A percentile compares a stretch with the other conserved stretches of the same genome.
phyloP scores from a whole-genome alignment of 2,888 invertebrate genomes.

The Mythimna ferrago region DNA sequence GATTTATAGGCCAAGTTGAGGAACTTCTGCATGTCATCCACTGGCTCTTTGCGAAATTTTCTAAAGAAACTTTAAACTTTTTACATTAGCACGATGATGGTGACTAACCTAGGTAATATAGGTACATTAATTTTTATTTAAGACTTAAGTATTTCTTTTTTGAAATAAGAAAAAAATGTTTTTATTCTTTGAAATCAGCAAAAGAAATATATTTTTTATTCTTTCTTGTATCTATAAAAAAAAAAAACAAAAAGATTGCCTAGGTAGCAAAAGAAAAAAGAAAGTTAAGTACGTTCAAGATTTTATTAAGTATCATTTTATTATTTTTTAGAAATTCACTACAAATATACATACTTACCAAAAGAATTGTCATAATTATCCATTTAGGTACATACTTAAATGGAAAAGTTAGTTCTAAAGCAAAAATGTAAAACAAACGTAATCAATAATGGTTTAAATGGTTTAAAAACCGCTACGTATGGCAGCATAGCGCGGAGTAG shows the following conservation, averaged over 20 bases:
- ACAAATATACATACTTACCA: background rate
- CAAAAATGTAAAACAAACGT: conserved; percentile 26
- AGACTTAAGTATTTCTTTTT: conserved; percentile 29
- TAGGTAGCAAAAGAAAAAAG: background rate
- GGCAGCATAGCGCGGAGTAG: conserved; percentile 59
- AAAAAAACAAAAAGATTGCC: background rate
- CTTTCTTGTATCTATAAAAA: background rate
- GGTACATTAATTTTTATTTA: conserved; percentile 51
- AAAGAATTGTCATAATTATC: background rate
- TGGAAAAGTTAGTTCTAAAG: background rate
- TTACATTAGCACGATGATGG: conserved; percentile 83
- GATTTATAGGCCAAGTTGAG: conserved; percentile 88
- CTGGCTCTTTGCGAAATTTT: conserved; percentile 83
- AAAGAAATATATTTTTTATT: background rate
- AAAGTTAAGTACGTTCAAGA: background rate
- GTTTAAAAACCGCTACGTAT: conserved; percentile 46
- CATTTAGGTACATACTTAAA: background rate
- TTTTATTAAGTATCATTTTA: background rate
- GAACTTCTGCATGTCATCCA: conserved; percentile 88
- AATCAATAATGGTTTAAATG: conserved; percentile 56
- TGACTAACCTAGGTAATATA: conserved; percentile 63
- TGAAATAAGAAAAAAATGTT: conserved; percentile 10
- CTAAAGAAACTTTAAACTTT: conserved; percentile 86
- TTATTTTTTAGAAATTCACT: background rate
- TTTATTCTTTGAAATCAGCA: conserved; percentile 8